Evolutionary conservation across 2,113 vertebrate species (phyloP).

Genomic region (Myotis brandtii): DNA sequence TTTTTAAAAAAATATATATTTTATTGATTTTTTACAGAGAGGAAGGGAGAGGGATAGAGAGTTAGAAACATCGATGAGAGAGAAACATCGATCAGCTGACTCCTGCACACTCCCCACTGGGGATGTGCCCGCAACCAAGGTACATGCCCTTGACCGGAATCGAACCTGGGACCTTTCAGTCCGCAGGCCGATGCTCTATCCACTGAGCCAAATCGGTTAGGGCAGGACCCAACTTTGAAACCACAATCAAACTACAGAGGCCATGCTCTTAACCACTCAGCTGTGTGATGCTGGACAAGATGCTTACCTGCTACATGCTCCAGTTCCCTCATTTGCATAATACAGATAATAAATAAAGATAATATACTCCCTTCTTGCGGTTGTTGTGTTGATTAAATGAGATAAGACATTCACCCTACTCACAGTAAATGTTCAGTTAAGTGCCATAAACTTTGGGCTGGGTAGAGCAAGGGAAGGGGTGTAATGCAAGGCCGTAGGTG

Average conservation of each 20-base stretch:
- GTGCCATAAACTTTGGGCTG: not conserved
- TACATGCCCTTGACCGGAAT: no score
- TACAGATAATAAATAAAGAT: slow-evolving; percentile 6
- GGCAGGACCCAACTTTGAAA: no score
- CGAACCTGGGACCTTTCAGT: no score
- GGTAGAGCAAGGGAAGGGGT: not conserved
- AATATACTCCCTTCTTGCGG: not conserved
- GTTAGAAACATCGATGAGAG: no score
- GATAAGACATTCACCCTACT: not conserved
- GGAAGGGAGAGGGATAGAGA: no score
- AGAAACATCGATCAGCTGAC: no score
- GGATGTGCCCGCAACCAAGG: no score
- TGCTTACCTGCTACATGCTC: not conserved
- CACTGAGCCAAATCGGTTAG: no score
- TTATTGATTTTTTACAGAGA: no score
- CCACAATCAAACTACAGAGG: not conserved
- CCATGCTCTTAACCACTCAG: not conserved
- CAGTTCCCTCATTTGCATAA: slow-evolving; percentile 16
- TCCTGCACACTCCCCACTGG: no score
- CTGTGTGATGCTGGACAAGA: not conserved
- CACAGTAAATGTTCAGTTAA: not conserved
- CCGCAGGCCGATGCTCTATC: no score
- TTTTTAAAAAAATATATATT: no score
- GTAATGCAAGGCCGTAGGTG: not conserved
- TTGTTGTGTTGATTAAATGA: slow-evolving; percentile 30